These are phyloP conservation scores for Heliocidaris erythrogramma DNA, from an alignment of 35 echinoderm and acorn worm species.

Conservation along the genomic window DNA sequence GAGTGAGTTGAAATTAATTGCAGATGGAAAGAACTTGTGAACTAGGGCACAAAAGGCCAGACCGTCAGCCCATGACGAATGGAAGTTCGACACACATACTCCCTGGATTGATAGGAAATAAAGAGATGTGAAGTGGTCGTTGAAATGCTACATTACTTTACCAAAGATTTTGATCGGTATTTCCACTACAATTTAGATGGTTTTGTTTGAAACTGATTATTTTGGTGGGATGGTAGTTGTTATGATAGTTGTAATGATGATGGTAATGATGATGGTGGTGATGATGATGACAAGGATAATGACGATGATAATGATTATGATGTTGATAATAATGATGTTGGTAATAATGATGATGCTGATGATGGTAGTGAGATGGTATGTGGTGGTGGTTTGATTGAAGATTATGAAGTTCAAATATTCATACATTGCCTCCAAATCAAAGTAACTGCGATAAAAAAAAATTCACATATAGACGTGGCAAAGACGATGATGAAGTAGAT, in stretches of 20 bases:
- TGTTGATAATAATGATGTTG: background rate
- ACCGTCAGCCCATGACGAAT: conserved; percentile 78
- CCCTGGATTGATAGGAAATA: conserved; percentile 45
- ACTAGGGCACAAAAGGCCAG: conserved; percentile 96
- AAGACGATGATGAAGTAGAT: background rate
- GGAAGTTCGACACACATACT: conserved; percentile 78
- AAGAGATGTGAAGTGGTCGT: background rate
- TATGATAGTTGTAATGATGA: background rate
- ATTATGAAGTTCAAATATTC: background rate
- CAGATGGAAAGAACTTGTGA: conserved; percentile 72
- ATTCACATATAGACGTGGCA: background rate
- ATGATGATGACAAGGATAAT: background rate
- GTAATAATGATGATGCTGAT: background rate
- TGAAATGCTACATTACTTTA: background rate
- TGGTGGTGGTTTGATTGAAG: background rate
- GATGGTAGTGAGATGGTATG: background rate
- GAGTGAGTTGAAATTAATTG: conserved; percentile 73
- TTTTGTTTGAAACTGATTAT: too few relatives aligned
- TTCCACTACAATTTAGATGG: background rate
- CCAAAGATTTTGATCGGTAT: too few relatives aligned
- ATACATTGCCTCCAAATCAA: too few relatives aligned
- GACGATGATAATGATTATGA: background rate
- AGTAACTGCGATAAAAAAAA: too few relatives aligned
- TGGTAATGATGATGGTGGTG: background rate
- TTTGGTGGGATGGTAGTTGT: background rate